Evolutionary conservation across 1,140 invertebrate species (phyloP), one percentile per base, ranked within the genome.

Genomic region (Mya arenaria): DNA sequence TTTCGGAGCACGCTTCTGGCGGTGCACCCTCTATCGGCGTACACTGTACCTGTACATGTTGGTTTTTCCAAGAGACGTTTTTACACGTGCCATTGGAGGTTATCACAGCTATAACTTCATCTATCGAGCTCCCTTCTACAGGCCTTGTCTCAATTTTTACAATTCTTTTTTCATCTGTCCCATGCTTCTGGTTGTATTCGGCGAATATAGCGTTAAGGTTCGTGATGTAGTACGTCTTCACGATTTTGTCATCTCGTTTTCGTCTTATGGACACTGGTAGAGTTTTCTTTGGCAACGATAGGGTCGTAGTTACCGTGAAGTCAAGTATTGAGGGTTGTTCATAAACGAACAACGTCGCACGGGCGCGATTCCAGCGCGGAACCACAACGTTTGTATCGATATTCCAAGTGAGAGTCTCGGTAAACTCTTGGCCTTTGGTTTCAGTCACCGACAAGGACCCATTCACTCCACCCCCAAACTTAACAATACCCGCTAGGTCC

Each of bases 331-430:
- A 28, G 2, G 66, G 63, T 25, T 32, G 19, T 37, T 83, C 71
- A 44, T 68, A 77, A 15, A 83, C 81, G 19, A 37, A 69, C 19
- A 83, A 37, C 4, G 37, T 56, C 15, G 81, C 81, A 41, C 74
- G 66, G 2, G 72, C 81, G 28, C 62, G 58, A 37, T 75, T 28
- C 65, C 72, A 75, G 5, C 25, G 32, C 34, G 66, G 37, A 60
- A 83, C 71, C 56, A 15, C 30, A 17, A 83, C 62, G 41, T 83
- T 72, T 0, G 81, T 75, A 65, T 83, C 41, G 15, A 83, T 72
- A 25, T 68, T 41, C 81, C 81, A 83, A 5, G 63, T 63, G n/a
- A 75, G 52, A 2, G 73, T 52, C 56, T 77, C 62, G 10, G 55
- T 32, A 30, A 58, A 83, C 36, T 69, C 65, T 62, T 83, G 39